phyloP scores from a whole-genome alignment of 2,797 vertebrate genomes.

The Tokudaia muenninki region DNA sequence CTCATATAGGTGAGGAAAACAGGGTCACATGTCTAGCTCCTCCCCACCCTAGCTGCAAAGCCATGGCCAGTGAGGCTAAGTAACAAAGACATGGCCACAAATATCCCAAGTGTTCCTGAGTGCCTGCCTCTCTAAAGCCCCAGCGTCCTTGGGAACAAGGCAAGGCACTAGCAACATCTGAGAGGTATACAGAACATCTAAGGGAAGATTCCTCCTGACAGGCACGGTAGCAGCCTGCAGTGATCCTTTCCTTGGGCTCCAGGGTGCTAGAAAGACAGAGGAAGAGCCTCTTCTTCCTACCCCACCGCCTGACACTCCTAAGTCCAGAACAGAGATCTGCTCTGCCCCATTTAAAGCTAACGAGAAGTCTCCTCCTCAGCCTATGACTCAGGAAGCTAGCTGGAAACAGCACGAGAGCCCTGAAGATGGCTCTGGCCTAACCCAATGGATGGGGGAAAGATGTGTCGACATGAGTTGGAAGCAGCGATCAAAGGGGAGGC shows the following conservation, averaged over 20 bases:
- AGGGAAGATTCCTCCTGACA: neutral
- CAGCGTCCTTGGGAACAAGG: neutral
- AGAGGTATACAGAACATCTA: neutral
- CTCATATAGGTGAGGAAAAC: neutral
- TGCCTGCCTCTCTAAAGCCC: neutral
- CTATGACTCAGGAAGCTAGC: slow-evolving; percentile 49
- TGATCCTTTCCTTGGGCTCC: neutral
- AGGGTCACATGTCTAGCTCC: neutral
- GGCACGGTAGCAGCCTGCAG: neutral
- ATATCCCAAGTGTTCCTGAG: neutral
- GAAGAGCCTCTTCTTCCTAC: slow-evolving; percentile 2
- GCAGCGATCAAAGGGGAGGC: neutral
- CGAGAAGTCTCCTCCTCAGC: neutral
- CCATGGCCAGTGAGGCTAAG: neutral
- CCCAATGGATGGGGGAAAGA: neutral
- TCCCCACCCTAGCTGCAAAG: neutral
- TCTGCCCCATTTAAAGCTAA: slow-evolving; percentile 59
- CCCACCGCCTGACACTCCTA: neutral
- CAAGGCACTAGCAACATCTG: neutral
- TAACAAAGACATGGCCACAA: neutral
- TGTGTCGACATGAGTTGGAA: neutral
- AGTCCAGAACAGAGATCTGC: neutral
- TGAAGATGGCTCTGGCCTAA: neutral
- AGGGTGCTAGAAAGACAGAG: neutral
- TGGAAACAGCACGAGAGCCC: neutral